Evolutionary conservation across 2,888 invertebrate species (phyloP).

Genomic region (Ornithoptera alexandrae): DNA sequence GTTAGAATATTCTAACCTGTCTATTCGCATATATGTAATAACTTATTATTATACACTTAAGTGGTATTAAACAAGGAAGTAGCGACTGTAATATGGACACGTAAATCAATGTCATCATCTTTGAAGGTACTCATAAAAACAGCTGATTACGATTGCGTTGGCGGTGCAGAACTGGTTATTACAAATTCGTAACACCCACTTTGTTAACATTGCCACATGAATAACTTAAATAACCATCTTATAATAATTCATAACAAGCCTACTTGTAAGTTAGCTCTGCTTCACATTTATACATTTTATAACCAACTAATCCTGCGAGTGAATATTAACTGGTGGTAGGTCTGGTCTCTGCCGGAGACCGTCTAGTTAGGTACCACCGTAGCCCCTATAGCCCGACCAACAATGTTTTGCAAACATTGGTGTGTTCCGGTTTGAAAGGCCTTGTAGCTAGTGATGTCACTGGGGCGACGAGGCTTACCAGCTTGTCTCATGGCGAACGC

Average conservation of each 20-base stretch:
- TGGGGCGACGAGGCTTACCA: too few relatives aligned
- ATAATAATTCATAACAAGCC: slow-evolving; percentile 26
- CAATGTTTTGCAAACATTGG: too few relatives aligned
- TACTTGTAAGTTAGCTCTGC: slow-evolving; percentile 16
- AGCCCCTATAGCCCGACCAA: too few relatives aligned
- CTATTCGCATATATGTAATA: not conserved
- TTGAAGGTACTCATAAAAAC: slow-evolving; percentile 13
- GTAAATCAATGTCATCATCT: slow-evolving; percentile 22
- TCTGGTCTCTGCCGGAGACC: too few relatives aligned
- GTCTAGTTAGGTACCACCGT: too few relatives aligned
- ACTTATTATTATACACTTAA: not conserved
- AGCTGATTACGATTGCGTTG: slow-evolving; percentile 15
- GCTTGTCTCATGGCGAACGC: too few relatives aligned
- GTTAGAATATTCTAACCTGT: too few relatives aligned
- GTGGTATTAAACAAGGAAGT: slow-evolving; percentile 18
- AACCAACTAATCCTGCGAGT: not conserved
- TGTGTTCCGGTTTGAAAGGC: too few relatives aligned
- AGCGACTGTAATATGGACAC: slow-evolving; percentile 2
- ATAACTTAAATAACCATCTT: slow-evolving; percentile 17
- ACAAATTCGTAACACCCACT: slow-evolving; percentile 28
- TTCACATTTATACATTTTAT: slow-evolving; percentile 9
- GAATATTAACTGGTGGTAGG: too few relatives aligned
- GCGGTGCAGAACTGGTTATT: slow-evolving; percentile 20
- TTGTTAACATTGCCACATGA: slow-evolving; percentile 22
- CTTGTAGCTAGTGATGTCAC: too few relatives aligned